Base-by-base conservation (phyloP, 1,140 invertebrate species). In the Tetramorium simillimum region DNA sequence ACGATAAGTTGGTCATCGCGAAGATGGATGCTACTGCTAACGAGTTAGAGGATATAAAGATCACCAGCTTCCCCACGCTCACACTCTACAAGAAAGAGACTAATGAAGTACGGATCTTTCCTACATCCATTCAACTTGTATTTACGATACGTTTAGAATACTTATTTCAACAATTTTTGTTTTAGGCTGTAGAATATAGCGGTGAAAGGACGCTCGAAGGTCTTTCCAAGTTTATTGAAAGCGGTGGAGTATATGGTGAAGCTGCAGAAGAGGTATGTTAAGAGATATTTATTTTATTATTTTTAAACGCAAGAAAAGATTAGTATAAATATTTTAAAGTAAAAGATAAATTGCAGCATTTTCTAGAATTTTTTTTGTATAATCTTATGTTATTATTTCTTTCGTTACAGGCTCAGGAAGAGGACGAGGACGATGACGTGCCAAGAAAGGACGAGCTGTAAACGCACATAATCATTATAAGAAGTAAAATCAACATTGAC, bases 21-120 rank as follows among this genome's bases (percentile, higher is more conserved):
- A 99, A 99, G 96, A 99, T 99, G 96, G 99, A 99, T 95, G 97
- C 99, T 69, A 99, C 99, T 80, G 98, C 97, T 93, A 99, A 99
- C 95, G 99, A 99, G 96, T 95, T 99, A 81, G 98, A 99, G 92
- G 98, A 98, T 95, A 97, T 98, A 51, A 99, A 99, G 96, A 97
- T 99, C 93, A 97, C 97, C 81, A 99, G 97, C 87, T 99, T 99
- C 97, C 99, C 99, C 53, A 99, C 99, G 43, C 97, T 99, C 93
- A 99, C 98, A 94, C 96, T 99, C 88, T 99, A 98, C 96, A 98
- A 98, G 89, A 99, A 99, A 95, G 97, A 96, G 67, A 97, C 98
- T 86, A 99, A 99, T 95, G 97, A 99, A 95, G 98, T 98, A 95
- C 93, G 92, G 69, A 56, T 82, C 51, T 86, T 84, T 72, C 18